phyloP scores from a whole-genome alignment of 2,797 vertebrate genomes.

The Periparus ater region DNA sequence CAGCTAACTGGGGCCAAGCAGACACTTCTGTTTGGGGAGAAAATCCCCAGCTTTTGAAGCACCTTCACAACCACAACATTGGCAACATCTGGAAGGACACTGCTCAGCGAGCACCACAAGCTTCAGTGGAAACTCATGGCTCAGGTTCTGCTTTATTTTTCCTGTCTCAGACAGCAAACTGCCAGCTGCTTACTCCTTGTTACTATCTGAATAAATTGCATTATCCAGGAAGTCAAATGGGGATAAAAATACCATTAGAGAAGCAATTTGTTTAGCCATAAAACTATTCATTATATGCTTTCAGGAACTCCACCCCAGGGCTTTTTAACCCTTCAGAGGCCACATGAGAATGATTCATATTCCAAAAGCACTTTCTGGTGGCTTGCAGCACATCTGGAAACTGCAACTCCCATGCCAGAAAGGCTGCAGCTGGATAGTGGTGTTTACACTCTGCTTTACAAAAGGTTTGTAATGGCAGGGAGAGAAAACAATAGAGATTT shows the following conservation, averaged over 20 bases:
- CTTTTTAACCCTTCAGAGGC: not conserved
- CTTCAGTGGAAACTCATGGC: not conserved
- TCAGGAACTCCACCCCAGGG: not conserved
- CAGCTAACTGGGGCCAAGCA: not conserved
- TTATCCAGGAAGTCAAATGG: not conserved
- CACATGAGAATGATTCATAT: accelerated
- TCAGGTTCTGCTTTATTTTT: not conserved
- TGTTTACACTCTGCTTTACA: not conserved
- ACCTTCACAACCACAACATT: not conserved
- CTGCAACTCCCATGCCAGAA: not conserved
- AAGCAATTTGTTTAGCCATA: not conserved
- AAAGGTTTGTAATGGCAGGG: not conserved
- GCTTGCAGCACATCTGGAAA: not conserved
- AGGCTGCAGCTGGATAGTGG: not conserved
- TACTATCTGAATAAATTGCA: not conserved
- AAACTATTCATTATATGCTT: not conserved
- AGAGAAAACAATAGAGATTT: not conserved
- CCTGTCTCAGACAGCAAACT: not conserved
- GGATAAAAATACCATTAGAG: not conserved
- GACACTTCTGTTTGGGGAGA: not conserved
- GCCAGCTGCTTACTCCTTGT: not conserved
- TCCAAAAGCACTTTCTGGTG: not conserved
- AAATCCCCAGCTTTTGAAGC: not conserved
- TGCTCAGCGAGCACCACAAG: accelerated
- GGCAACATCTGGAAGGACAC: not conserved